phyloP scores from a whole-genome alignment of 2,113 vertebrate species.

The Pelvicachromis taeniatus region DNA sequence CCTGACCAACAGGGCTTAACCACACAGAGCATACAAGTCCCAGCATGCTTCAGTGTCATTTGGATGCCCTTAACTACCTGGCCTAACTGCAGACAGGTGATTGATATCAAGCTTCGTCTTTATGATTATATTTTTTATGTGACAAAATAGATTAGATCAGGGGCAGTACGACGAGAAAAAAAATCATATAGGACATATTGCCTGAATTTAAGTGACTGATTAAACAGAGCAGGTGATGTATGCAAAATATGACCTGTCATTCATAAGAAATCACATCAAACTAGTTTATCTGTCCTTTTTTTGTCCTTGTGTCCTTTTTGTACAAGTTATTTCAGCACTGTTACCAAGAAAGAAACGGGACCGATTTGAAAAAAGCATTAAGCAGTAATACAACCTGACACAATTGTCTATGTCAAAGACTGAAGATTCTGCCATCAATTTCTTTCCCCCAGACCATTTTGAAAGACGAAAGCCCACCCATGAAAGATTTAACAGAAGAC shows the following conservation, averaged over 20 bases:
- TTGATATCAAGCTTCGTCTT: constrained; percentile 34
- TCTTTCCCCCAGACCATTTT: neutral
- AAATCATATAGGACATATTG: constrained; percentile 10
- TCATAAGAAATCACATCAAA: constrained; percentile 7
- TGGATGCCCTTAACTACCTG: constrained; percentile 46
- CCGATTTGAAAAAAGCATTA: neutral
- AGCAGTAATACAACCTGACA: neutral
- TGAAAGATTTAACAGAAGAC: neutral
- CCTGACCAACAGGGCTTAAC: constrained; percentile 48
- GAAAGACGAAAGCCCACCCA: neutral
- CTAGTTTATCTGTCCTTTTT: neutral
- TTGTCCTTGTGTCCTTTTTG: constrained; percentile 4
- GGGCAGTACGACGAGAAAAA: constrained; percentile 3
- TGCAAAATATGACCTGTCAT: neutral
- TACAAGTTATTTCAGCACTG: neutral
- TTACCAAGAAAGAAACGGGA: neutral
- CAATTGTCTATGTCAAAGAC: neutral
- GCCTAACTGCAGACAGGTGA: constrained; percentile 34
- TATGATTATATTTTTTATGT: constrained; percentile 28
- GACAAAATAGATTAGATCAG: constrained; percentile 38
- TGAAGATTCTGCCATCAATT: neutral
- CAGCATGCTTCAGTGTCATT: constrained; percentile 63
- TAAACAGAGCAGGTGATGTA: neutral
- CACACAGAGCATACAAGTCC: constrained; percentile 53
- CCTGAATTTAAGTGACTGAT: constrained; percentile 24